phyloP scores from a whole-genome alignment of 2,113 vertebrate species.

The Octodon degus region DNA sequence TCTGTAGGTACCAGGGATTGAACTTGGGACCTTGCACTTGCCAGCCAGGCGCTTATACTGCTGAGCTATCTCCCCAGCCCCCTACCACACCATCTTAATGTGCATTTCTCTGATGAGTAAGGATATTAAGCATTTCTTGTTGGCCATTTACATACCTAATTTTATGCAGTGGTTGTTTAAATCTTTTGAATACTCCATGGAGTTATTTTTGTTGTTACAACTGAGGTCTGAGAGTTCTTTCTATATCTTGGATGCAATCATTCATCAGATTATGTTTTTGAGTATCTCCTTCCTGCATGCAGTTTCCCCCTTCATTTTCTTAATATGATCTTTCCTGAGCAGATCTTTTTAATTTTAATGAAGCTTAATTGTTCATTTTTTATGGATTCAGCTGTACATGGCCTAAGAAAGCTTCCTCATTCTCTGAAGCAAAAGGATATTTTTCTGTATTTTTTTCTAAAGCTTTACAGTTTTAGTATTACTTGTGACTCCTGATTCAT shows the following conservation, averaged over 20 bases:
- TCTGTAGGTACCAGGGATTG: neutral
- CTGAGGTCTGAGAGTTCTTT: neutral
- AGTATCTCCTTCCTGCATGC: neutral
- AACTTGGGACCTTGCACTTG: too few relatives aligned
- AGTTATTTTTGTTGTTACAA: neutral
- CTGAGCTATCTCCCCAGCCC: too few relatives aligned
- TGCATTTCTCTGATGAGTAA: neutral
- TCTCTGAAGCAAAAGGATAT: neutral
- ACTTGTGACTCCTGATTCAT: neutral
- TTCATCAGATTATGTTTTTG: neutral
- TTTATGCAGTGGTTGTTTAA: neutral
- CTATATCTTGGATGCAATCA: neutral
- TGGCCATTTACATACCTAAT: neutral
- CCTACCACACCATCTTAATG: neutral
- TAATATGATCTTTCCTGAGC: neutral
- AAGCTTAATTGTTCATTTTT: neutral
- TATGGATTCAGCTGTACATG: neutral
- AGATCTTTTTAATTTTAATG: slow-evolving; percentile 17
- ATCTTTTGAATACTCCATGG: neutral
- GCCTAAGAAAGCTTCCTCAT: neutral
- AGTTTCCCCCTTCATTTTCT: neutral
- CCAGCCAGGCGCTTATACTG: too few relatives aligned
- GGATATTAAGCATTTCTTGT: neutral
- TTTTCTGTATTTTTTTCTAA: neutral
- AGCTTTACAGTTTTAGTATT: neutral